phyloP scores from a whole-genome alignment of 2,797 vertebrate species.

The Gila robusta region DNA sequence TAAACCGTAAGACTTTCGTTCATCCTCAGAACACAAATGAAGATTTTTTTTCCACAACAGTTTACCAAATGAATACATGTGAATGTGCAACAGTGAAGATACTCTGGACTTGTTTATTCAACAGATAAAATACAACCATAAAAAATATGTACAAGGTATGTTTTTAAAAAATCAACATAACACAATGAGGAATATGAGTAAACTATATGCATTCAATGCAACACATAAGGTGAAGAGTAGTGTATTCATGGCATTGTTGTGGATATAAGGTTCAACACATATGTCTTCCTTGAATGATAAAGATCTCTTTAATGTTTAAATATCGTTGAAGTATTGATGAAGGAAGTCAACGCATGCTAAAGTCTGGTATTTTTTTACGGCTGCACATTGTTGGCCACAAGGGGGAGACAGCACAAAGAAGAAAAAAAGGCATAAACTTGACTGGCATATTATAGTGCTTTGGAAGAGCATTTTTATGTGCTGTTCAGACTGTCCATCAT shows the following conservation, averaged over 20 bases:
- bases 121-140: constrained; percentile 25
- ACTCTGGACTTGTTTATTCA: constrained; percentile 23
- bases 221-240: not conserved
- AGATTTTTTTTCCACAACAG: not conserved
- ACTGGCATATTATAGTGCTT: constrained; percentile 27
- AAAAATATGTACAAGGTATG: constrained; percentile 34
- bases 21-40: too few relatives aligned
- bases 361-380: not conserved
- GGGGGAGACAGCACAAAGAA: constrained; percentile 21
- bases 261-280: not conserved
- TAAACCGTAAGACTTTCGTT: not conserved
- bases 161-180: constrained; percentile 22
- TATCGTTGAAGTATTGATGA: not conserved
- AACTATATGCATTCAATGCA: constrained; percentile 13
- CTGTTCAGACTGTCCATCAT: not conserved
- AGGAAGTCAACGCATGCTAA: not conserved
- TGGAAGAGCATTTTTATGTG: not conserved
- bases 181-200: not conserved
- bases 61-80: not conserved
- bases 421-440: not conserved
- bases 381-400: constrained; percentile 11
- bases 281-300: not conserved
- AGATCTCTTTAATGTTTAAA: not conserved
- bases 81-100: not conserved
- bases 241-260: not conserved